A percentile compares a stretch with the other conserved stretches of the same genome.
Evolutionary conservation across 2,113 vertebrate species (phyloP).

Genomic region (Rhineura floridana): DNA sequence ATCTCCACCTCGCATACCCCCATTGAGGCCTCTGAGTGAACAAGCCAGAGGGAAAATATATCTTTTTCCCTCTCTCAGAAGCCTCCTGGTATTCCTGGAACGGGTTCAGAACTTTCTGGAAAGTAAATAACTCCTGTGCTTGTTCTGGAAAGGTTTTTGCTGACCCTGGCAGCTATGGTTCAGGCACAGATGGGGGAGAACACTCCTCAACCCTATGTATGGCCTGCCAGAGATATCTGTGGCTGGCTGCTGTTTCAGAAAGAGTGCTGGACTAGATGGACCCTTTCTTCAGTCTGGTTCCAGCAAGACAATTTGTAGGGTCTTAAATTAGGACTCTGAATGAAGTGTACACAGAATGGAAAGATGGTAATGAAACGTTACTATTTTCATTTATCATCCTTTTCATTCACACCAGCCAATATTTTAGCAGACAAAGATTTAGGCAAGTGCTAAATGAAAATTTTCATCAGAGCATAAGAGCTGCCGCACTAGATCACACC

Average conservation of each 20-base stretch:
- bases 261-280: not conserved
- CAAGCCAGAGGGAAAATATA: not conserved
- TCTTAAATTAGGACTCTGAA: not conserved
- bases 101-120: not conserved
- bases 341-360: not conserved
- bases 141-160: not conserved
- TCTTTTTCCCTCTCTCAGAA: not conserved
- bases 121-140: not conserved
- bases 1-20: not conserved
- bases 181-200: not conserved
- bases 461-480: not conserved
- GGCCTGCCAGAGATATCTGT: not conserved
- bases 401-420: not conserved
- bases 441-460: not conserved
- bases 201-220: not conserved
- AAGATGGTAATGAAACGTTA: slow-evolving; percentile 5
- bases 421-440: not conserved
- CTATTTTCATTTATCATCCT: not conserved
- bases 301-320: not conserved
- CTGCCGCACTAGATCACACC: not conserved
- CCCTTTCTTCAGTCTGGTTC: not conserved
- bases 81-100: not conserved
- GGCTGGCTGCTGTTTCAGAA: not conserved
- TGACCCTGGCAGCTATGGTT: not conserved
- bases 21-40: not conserved